Conservation (phyloP, 2,888 invertebrate species). For the Polydrusus pterygomalis region DNA sequence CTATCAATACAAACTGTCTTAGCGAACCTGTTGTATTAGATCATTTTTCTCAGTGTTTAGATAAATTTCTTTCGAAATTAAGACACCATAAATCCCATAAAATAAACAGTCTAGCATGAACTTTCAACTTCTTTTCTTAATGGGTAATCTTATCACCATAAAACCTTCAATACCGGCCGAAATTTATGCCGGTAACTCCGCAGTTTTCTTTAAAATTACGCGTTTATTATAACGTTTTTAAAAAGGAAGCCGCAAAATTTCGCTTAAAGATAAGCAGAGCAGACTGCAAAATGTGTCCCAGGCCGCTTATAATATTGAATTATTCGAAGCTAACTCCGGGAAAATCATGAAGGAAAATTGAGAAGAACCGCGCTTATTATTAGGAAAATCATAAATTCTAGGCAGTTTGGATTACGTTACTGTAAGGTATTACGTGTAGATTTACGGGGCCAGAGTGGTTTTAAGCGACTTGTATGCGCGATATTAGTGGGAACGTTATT, state of each 20-base stretch:
- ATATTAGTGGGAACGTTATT: conserved; percentile 49
- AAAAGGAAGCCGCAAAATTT: conserved; percentile 40
- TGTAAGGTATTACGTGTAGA: conserved; percentile 48
- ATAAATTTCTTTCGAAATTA: background rate
- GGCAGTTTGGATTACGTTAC: conserved; percentile 48
- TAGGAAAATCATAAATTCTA: conserved; percentile 52
- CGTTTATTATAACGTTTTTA: conserved; percentile 44
- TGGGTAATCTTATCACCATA: conserved; percentile 16
- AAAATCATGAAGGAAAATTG: conserved; percentile 52
- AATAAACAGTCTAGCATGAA: background rate
- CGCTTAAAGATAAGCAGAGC: conserved; percentile 53
- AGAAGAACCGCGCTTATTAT: conserved; percentile 52
- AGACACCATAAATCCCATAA: background rate
- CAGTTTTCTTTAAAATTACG: conserved; percentile 33
- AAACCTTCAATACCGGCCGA: conserved; percentile 35
- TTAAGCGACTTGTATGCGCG: conserved; percentile 45
- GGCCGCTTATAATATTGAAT: conserved; percentile 54
- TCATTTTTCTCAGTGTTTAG: too few species aligned
- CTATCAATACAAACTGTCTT: too few species aligned
- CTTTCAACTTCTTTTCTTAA: background rate
- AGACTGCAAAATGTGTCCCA: conserved; percentile 53
- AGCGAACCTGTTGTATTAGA: too few species aligned
- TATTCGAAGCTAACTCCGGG: conserved; percentile 46
- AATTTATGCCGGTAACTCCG: conserved; percentile 24
- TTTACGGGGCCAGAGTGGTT: conserved; percentile 51